Percentiles rank a stretch among this genome's conserved stretches.
Conservation (phyloP, 2,797 vertebrate species). For the Sebastes jordani region DNA sequence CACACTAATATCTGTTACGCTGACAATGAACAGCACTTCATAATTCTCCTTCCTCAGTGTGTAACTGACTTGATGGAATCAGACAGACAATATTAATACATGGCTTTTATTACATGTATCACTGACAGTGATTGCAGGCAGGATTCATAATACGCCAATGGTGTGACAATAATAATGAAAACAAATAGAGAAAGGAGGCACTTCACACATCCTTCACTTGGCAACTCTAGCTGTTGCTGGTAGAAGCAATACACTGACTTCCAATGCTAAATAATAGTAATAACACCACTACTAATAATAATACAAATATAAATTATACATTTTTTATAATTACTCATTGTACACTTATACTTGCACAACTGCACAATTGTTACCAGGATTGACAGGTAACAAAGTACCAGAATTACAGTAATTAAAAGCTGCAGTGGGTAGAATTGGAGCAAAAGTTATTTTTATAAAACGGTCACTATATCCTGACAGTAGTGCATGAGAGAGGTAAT, state of each 20-base stretch:
- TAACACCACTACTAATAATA: neutral
- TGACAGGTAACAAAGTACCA: neutral
- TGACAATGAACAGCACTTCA: slow-evolving; percentile 43
- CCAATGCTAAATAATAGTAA: neutral
- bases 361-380: neutral
- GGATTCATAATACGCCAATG: slow-evolving; percentile 29
- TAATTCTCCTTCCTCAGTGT: slow-evolving; percentile 36
- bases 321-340: neutral
- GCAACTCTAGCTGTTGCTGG: slow-evolving; percentile 3
- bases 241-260: slow-evolving; percentile 2
- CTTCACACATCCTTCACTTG: slow-evolving; percentile 5
- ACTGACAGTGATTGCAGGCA: slow-evolving; percentile 36
- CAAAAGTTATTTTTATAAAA: too few species aligned
- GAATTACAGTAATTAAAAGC: neutral
- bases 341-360: neutral
- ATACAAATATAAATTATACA: neutral
- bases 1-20: slow-evolving; percentile 55
- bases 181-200: slow-evolving; percentile 38
- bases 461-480: too few species aligned
- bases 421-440: too few species aligned
- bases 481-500: fast-evolving
- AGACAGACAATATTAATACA: slow-evolving; percentile 63
- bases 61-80: slow-evolving; percentile 47
- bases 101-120: slow-evolving; percentile 62
- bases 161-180: slow-evolving; percentile 51